Conservation (phyloP, 2,113 vertebrate species). For the Ramphastos sulfuratus region DNA sequence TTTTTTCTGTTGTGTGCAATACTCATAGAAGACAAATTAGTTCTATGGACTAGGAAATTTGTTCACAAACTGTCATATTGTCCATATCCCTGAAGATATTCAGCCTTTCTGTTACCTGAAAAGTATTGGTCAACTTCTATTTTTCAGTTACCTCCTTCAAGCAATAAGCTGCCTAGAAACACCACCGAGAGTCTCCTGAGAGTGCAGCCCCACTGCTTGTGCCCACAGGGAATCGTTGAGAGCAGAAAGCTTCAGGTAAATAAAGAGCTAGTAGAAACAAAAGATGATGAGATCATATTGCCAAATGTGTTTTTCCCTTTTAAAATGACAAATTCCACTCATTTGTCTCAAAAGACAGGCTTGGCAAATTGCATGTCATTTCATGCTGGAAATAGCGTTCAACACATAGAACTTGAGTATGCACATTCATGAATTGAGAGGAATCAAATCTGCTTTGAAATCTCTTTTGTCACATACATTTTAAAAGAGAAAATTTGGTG, state of each 20-base stretch:
- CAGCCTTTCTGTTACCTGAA: neutral
- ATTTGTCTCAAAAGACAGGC: neutral
- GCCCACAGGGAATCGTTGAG: neutral
- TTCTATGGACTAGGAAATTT: neutral
- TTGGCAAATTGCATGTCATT: neutral
- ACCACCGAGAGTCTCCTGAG: constrained; percentile 9
- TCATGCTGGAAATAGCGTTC: neutral
- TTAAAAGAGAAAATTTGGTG: fast-evolving
- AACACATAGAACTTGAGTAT: neutral
- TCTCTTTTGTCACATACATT: neutral
- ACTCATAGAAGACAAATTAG: neutral
- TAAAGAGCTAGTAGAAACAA: neutral
- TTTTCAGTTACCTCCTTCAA: constrained; percentile 19
- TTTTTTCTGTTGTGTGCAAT: neutral
- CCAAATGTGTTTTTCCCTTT: neutral
- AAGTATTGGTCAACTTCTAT: neutral
- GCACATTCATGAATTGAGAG: neutral
- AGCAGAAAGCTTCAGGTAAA: neutral
- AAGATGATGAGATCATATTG: neutral
- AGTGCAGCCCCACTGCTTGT: neutral
- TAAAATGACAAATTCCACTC: neutral
- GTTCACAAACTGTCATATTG: neutral
- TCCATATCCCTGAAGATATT: neutral
- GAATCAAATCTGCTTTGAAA: neutral
- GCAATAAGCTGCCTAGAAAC: neutral